Evolutionary conservation across 2,113 vertebrate genomes (phyloP), one percentile per base, ranked within the genome.

Genomic region (Gymnocephalus cernua): DNA sequence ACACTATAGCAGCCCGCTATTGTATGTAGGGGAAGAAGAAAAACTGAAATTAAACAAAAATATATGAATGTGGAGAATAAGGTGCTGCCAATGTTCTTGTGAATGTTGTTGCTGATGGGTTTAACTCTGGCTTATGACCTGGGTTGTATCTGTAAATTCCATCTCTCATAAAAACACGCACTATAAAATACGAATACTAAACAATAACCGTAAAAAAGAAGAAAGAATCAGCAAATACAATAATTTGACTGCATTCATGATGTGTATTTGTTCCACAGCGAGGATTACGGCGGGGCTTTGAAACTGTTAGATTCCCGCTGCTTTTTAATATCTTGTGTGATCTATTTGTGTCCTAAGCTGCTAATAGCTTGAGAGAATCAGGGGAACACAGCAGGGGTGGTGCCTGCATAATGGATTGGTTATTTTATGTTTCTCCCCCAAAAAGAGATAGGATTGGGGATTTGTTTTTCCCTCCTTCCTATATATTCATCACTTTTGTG

Each of bases 241-340:
- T 80, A 72, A 92, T 86, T 80, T 87, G 48, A 72, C 64, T 86
- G 65, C 68, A 61, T 89, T 84, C 48, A 77, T 88, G 67, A 77
- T 82, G 70, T 89, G 80, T 91, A 91, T 82, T 89, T 79, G 58
- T 88, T 91, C 79, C 72, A 75, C 72, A 59, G 54, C 9, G 15
- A 90, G 85, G 84, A 91, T 88, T 89, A 89, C 53, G 72, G 61
- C 13, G 41, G 32, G 77, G 76, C 83, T 91, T 91, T 92, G 85
- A 86, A 92, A 92, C 87, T 85, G 88, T 91, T 89, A 80, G 77
- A 80, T 82, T 91, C 91, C 90, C 38, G 89, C 92, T 89, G 92
- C 76, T 91, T 92, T 93, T 92, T 93, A 93, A 92, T 93, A 94
- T 93, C 90, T 89, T 83, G 76, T 84, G 86, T 92, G 89, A 93